A percentile compares a stretch with the other conserved stretches of the same genome.
These are phyloP conservation scores for Terrapene triunguis DNA, from an alignment of 2,113 vertebrate genomes.

Conservation along the genomic window DNA sequence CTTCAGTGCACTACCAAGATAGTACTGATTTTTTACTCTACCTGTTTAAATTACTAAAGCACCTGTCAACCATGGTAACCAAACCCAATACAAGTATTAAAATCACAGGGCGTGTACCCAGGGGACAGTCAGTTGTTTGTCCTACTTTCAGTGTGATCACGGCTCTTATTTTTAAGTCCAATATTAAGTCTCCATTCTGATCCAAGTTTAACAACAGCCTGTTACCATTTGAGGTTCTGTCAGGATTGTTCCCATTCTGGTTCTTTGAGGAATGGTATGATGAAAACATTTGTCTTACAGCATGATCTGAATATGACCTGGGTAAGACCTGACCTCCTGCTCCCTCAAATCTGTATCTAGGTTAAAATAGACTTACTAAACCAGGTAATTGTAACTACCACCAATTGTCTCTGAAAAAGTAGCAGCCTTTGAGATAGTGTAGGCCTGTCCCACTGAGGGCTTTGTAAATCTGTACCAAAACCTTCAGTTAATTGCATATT, in stretches of 20 bases:
- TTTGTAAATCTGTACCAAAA: background rate
- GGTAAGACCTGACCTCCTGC: background rate
- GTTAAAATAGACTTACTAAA: background rate
- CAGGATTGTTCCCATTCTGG: background rate
- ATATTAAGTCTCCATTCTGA: background rate
- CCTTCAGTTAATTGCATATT: background rate
- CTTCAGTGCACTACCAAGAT: background rate
- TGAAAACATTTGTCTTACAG: background rate
- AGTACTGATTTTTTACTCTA: background rate
- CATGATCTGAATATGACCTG: background rate
- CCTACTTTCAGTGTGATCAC: background rate
- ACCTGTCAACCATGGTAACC: background rate
- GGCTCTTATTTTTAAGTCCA: background rate
- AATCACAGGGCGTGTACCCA: background rate
- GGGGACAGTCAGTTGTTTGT: background rate
- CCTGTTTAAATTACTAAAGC: background rate
- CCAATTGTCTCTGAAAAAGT: background rate
- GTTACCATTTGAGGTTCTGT: background rate
- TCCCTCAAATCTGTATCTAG: background rate
- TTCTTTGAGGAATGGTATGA: background rate
- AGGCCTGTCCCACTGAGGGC: background rate
- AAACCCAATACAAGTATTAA: background rate
- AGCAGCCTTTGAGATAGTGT: background rate
- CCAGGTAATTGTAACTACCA: background rate
- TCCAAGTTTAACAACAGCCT: rapidly evolving